Evolutionary conservation across 2,113 vertebrate species (phyloP).

Genomic region (Isichthys henryi): DNA sequence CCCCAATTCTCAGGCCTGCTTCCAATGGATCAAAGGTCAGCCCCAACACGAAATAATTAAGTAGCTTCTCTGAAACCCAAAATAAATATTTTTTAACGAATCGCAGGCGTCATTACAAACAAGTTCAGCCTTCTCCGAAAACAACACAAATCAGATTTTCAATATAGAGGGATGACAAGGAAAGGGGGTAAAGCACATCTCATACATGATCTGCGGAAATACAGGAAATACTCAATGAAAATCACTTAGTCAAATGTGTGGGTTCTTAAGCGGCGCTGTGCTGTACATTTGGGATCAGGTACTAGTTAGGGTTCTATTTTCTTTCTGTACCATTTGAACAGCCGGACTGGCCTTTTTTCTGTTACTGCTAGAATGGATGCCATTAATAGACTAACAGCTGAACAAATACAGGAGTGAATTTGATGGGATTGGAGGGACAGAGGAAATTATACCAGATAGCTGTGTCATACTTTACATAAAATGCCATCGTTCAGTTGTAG

Average conservation of each 20-base stretch:
- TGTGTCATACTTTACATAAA: background rate
- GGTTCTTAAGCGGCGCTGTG: conserved; percentile 23
- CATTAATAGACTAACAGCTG: conserved; percentile 69
- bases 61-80: background rate
- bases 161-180: background rate
- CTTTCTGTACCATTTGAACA: conserved; percentile 16
- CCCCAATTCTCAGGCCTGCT: background rate
- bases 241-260: background rate
- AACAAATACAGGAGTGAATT: conserved; percentile 64
- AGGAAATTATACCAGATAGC: background rate
- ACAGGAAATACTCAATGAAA: background rate
- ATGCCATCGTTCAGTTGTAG: background rate
- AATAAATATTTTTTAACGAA: background rate
- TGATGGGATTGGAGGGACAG: conserved; percentile 3
- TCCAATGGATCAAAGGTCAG: background rate
- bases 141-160: background rate
- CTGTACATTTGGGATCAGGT: conserved; percentile 38
- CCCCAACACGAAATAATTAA: background rate
- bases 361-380: background rate
- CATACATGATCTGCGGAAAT: background rate
- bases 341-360: background rate
- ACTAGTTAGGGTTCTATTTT: background rate
- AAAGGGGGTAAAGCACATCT: background rate
- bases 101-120: background rate
- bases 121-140: background rate